Evolutionary conservation across 2,113 vertebrate species (phyloP).

Genomic region (Nestor notabilis): DNA sequence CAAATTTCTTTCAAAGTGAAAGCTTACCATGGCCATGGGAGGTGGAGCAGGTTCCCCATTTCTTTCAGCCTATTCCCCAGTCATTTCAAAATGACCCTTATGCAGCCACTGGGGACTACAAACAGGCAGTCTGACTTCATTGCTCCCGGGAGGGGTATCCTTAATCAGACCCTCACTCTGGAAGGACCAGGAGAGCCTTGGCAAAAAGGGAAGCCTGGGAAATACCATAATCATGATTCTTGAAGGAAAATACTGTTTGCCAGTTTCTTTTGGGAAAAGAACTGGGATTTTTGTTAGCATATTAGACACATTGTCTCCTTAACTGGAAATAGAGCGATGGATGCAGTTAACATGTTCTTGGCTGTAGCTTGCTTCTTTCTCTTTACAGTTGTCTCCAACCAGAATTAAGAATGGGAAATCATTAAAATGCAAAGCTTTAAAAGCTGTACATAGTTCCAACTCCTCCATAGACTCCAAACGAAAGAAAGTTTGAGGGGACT

Average conservation of each 20-base stretch:
- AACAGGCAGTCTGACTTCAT: background rate
- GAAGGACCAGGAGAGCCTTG: background rate
- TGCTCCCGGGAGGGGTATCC: background rate
- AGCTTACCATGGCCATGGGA: fast-evolving
- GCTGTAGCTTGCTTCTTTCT: background rate
- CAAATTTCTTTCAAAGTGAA: background rate
- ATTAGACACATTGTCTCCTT: background rate
- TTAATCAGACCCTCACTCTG: background rate
- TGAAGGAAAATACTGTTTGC: background rate
- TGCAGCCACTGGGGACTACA: background rate
- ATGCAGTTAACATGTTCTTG: background rate
- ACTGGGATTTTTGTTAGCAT: background rate
- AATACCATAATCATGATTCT: background rate
- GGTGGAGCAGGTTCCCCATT: background rate
- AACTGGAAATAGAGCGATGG: background rate
- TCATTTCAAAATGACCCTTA: background rate
- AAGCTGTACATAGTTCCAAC: background rate
- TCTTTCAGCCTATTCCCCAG: background rate
- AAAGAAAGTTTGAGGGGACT: background rate
- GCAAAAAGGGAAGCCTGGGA: background rate
- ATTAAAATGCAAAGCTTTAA: background rate
- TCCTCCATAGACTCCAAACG: background rate
- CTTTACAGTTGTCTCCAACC: background rate
- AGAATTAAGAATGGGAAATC: background rate
- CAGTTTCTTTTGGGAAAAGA: background rate